Conservation (phyloP, 2,113 vertebrate genomes). For the Leucoraja erinaceus region DNA sequence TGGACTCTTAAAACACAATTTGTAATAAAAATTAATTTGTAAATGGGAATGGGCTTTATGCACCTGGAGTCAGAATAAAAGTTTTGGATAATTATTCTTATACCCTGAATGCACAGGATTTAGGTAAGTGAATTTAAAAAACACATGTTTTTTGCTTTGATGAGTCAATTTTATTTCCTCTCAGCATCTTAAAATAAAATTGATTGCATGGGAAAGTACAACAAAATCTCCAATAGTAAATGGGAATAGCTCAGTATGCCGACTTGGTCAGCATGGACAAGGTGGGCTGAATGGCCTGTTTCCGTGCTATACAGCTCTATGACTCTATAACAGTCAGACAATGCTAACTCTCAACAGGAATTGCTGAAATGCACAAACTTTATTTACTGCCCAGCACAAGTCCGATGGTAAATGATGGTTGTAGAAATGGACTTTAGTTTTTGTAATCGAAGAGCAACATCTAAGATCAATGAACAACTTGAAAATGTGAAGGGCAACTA, state of each 20-base stretch:
- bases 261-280: too few species aligned
- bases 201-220: too few species aligned
- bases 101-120: neutral
- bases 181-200: too few species aligned
- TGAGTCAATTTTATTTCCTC: neutral
- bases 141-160: neutral
- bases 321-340: neutral
- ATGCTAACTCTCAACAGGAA: neutral
- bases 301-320: too few species aligned
- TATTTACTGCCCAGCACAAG: neutral
- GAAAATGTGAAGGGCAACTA: neutral
- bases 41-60: too few species aligned
- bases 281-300: too few species aligned
- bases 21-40: neutral
- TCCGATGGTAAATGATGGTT: neutral
- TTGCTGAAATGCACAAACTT: neutral
- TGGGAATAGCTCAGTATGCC: too few species aligned
- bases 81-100: neutral
- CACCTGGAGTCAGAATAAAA: neutral
- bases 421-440: neutral
- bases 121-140: neutral
- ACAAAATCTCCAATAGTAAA: too few species aligned
- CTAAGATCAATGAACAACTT: neutral
- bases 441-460: too few species aligned
- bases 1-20: neutral